Base-by-base conservation (phyloP, 2,113 vertebrate species). In the Gnathochromis pfefferi region DNA sequence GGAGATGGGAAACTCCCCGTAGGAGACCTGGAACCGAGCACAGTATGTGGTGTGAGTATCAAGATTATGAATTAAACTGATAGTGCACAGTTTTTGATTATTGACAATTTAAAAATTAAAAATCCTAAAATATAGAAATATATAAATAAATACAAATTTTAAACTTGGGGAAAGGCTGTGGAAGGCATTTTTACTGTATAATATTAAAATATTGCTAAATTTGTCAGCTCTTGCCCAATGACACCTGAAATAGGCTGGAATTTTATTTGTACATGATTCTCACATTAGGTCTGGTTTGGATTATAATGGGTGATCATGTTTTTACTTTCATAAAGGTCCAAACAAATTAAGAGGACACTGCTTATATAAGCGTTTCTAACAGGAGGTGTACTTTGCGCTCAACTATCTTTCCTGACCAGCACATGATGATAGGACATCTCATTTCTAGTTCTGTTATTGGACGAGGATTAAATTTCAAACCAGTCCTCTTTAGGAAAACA, bases 1-100 rank as follows among this genome's bases (percentile, higher is more conserved):
- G 91, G 87, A 91, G 85, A 93, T 86, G 89, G 87, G 88, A 85
- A 89, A 87, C 65, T 94, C 89, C 85, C 87, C 35, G 51, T 23
- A 90, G 91, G 82, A 91, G 55, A 87, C 60, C 80, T 42, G 28
- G 31, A 45, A 85, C 63, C 68, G 57, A 88, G 84, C 85, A 80
- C 51, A 81, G 73, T 81, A 40, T 54, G 45, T 51, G 3, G 45
- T 45, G 23, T 31, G 42, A 55, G 23, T 70, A 88, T 4, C 23
- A 75, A 45, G 14, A 68, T 38, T 9, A 21, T 23, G 75, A 75
- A 47, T 75, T 75, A 47, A 75, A 75, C 23, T 75, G 70, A 3
- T 11, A 75, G 23, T 47, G 7, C 28, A 63, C 31, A 54, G 47
- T 35, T 54, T 82, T 26, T 65, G 21, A 81, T 87, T 81, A 55